phyloP scores from a whole-genome alignment of 2,113 vertebrate species.

The Psittacus erithacus region DNA sequence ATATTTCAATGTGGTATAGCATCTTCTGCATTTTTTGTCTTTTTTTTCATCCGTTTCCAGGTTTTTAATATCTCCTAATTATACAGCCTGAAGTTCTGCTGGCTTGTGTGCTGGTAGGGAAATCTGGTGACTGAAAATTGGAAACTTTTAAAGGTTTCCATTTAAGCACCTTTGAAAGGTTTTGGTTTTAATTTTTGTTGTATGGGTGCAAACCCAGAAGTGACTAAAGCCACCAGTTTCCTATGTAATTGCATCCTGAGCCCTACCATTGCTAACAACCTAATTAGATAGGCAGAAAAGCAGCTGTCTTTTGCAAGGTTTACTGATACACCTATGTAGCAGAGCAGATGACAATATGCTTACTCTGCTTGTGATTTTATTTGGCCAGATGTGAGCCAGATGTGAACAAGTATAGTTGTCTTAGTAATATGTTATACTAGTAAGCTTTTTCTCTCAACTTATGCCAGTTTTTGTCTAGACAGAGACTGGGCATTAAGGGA shows the following conservation, averaged over 20 bases:
- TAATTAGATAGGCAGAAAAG: not conserved
- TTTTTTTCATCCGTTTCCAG: not conserved
- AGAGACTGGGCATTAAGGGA: not conserved
- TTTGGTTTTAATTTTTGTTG: not conserved
- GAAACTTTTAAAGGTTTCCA: not conserved
- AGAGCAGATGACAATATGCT: not conserved
- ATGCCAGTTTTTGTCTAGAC: not conserved
- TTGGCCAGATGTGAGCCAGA: not conserved
- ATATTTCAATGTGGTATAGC: not conserved
- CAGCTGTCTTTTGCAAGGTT: not conserved
- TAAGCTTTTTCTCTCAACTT: not conserved
- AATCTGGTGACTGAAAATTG: not conserved
- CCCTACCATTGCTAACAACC: not conserved
- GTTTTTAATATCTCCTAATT: constrained; percentile 3
- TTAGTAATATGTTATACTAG: not conserved
- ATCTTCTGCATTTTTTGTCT: not conserved
- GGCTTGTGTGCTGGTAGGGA: not conserved
- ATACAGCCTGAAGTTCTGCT: not conserved
- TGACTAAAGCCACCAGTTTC: not conserved
- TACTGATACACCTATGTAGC: not conserved
- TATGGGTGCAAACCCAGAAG: not conserved
- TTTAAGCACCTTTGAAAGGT: not conserved
- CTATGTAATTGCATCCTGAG: not conserved
- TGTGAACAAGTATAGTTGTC: not conserved
- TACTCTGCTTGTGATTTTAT: not conserved